Conservation (phyloP, 2,888 invertebrate genomes). For the Clepsis dumicolana region DNA sequence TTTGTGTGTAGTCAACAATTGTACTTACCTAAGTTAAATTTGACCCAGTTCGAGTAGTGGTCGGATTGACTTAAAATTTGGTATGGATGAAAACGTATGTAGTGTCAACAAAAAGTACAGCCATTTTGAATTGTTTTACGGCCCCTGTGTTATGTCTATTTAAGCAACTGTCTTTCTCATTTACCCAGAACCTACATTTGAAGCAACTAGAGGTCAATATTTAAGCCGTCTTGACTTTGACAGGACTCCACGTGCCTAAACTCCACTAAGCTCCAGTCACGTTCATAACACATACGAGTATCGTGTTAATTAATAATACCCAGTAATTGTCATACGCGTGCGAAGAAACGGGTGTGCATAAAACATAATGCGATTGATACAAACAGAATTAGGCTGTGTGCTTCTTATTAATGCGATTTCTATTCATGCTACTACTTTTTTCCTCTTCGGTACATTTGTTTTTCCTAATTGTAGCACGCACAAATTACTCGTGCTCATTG, state of each 20-base stretch:
- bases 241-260: constrained; percentile 10
- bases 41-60: too few relatives aligned
- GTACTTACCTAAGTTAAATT: too few relatives aligned
- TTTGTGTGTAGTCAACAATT: too few relatives aligned
- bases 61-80: too few relatives aligned
- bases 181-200: too few relatives aligned
- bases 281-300: constrained; percentile 11
- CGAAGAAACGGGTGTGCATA: background rate
- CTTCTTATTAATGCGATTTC: constrained; percentile 31
- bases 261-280: constrained; percentile 20
- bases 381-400: constrained; percentile 2
- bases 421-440: constrained; percentile 21
- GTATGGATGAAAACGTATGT: too few relatives aligned
- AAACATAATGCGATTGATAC: constrained; percentile 18
- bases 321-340: background rate
- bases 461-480: constrained; percentile 24
- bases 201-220: background rate
- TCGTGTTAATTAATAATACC: constrained; percentile 5
- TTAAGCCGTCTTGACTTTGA: background rate
- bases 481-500: background rate
- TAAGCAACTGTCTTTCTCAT: too few relatives aligned
- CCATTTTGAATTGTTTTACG: background rate
- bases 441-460: constrained; percentile 24
- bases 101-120: too few relatives aligned
- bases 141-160: too few relatives aligned